Evolutionary conservation across 2,888 invertebrate species (phyloP).

Genomic region (Eilema griseolum): DNA sequence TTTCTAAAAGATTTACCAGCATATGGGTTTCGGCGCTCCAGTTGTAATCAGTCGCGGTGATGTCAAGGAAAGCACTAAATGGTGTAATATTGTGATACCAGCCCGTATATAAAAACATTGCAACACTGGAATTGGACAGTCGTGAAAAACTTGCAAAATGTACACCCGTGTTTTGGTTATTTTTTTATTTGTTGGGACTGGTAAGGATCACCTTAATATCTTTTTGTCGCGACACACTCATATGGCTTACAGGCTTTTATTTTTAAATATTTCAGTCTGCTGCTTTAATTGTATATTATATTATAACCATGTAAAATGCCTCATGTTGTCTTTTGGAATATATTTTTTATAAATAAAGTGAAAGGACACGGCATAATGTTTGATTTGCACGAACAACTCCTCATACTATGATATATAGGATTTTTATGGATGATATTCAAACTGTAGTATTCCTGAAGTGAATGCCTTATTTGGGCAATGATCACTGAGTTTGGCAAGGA

Average conservation of each 20-base stretch:
- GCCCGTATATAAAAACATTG: slow-evolving; percentile 76
- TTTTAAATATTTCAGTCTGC: no score
- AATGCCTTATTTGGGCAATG: neutral
- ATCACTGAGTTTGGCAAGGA: neutral
- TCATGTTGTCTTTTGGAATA: neutral
- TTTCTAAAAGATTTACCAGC: slow-evolving; percentile 29
- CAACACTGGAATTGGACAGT: slow-evolving; percentile 59
- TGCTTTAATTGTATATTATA: neutral
- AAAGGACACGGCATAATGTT: neutral
- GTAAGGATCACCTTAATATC: slow-evolving; percentile 40
- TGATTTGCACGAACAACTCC: neutral
- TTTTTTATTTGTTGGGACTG: slow-evolving; percentile 44
- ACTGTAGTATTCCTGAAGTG: no score
- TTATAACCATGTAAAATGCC: neutral
- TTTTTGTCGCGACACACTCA: neutral
- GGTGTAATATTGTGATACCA: slow-evolving; percentile 65
- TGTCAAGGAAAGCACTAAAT: slow-evolving; percentile 68
- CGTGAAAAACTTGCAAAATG: slow-evolving; percentile 71
- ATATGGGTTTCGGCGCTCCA: slow-evolving; percentile 27
- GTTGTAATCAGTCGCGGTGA: slow-evolving; percentile 59
- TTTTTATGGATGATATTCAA: no score
- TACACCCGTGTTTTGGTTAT: slow-evolving; percentile 55
- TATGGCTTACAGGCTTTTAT: no score
- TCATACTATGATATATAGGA: neutral
- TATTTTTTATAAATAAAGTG: neutral